phyloP scores from a whole-genome alignment of 53 echinoderm and acorn worm species.

The Glandiceps talaboti region DNA sequence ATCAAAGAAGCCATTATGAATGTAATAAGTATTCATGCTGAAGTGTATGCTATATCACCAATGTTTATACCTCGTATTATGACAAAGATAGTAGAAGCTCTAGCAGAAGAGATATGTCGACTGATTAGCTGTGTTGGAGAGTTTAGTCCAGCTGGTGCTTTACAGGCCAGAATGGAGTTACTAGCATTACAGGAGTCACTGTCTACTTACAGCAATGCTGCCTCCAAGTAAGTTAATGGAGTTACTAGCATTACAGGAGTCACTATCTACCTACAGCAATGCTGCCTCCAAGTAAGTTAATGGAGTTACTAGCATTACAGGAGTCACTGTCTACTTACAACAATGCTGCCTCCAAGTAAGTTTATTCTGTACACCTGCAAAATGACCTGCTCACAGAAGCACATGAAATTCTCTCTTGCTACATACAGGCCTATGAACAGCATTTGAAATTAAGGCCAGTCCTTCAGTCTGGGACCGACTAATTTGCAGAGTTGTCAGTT shows the following conservation, averaged over 20 bases:
- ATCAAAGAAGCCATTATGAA: constrained; percentile 86
- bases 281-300: constrained; percentile 79
- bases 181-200: constrained; percentile 69
- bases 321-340: constrained; percentile 71
- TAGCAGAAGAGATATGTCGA: constrained; percentile 88
- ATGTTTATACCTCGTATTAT: constrained; percentile 92
- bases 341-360: constrained; percentile 93
- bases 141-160: constrained; percentile 61
- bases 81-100: constrained; percentile 74
- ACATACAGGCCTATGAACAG: too few species aligned
- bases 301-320: constrained; percentile 73
- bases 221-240: constrained; percentile 79
- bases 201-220: constrained; percentile 85
- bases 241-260: constrained; percentile 61
- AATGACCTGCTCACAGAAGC: too few species aligned
- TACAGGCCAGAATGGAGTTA: constrained; percentile 83
- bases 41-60: constrained; percentile 92
- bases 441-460: too few species aligned
- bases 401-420: too few species aligned
- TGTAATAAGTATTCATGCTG: constrained; percentile 77
- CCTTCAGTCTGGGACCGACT: too few species aligned
- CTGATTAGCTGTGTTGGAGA: constrained; percentile 74
- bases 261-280: constrained; percentile 78
- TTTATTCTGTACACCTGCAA: too few species aligned
- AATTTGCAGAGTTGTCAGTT: too few species aligned